Evolutionary conservation across 2,888 invertebrate species (phyloP).

Genomic region (Elmis aenea): DNA sequence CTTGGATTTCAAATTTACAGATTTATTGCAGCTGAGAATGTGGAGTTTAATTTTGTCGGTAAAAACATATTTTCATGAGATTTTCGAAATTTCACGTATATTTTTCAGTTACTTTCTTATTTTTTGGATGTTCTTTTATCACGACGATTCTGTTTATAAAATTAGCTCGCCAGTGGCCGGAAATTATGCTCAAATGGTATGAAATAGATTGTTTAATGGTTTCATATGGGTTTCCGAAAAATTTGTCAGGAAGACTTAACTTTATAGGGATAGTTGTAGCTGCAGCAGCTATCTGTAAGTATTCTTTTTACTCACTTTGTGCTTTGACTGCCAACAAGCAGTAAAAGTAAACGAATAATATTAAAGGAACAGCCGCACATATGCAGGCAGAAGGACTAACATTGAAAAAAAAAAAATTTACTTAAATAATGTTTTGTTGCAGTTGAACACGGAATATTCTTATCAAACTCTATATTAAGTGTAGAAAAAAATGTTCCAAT

Average conservation of each 20-base stretch:
- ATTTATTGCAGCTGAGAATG: background rate
- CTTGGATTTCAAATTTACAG: slow-evolving; percentile 5
- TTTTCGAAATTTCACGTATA: background rate
- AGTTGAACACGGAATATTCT: too few species aligned
- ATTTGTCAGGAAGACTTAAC: slow-evolving; percentile 35
- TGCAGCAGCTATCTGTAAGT: slow-evolving; percentile 39
- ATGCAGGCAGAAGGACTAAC: too few species aligned
- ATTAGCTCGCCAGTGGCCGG: slow-evolving; percentile 48
- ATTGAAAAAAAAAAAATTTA: too few species aligned
- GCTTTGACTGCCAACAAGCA: background rate
- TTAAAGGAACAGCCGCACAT: background rate
- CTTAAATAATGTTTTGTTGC: too few species aligned
- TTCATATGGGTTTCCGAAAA: slow-evolving; percentile 30
- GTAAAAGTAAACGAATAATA: background rate
- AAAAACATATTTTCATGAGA: background rate
- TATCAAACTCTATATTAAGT: too few species aligned
- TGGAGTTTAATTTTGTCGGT: slow-evolving; percentile 8
- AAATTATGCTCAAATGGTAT: slow-evolving; percentile 42
- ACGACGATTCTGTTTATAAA: slow-evolving; percentile 52
- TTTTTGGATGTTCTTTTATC: slow-evolving; percentile 52
- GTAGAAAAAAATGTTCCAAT: too few species aligned
- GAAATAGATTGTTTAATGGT: slow-evolving; percentile 41
- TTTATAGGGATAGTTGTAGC: slow-evolving; percentile 39
- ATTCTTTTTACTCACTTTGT: too few species aligned
- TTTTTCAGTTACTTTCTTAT: slow-evolving; percentile 46